Conservation (phyloP, 2,113 vertebrate species). For the Pampusana beccarii region DNA sequence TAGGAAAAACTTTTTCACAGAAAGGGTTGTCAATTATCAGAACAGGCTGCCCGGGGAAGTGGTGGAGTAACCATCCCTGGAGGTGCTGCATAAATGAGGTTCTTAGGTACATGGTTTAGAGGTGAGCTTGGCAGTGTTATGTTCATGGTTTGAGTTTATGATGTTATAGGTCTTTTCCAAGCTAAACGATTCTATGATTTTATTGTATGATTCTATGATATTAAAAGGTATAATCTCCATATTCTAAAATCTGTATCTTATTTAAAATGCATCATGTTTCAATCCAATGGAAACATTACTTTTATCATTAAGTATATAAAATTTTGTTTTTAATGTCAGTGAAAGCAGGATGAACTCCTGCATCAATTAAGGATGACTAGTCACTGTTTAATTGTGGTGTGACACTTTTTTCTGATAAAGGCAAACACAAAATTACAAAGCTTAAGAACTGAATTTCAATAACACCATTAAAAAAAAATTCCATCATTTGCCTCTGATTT, state of each 20-base stretch:
- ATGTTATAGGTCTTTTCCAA: too few relatives aligned
- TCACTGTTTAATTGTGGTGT: not conserved
- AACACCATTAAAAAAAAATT: not conserved
- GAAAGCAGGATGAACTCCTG: not conserved
- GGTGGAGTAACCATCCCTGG: too few relatives aligned
- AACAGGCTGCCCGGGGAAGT: too few relatives aligned
- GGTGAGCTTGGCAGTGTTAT: too few relatives aligned
- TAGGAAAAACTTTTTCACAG: too few relatives aligned
- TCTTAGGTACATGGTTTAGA: too few relatives aligned
- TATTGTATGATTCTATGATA: not conserved
- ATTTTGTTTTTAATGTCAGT: not conserved
- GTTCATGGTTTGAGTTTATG: too few relatives aligned
- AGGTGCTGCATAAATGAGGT: too few relatives aligned
- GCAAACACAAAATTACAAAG: not conserved
- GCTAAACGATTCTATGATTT: too few relatives aligned
- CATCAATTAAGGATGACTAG: not conserved
- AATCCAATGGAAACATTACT: not conserved
- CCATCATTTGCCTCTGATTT: not conserved
- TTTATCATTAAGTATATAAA: not conserved
- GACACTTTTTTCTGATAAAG: not conserved
- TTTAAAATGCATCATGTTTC: not conserved
- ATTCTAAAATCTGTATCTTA: not conserved
- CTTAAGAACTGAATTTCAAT: slow-evolving; percentile 1
- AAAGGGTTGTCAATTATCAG: too few relatives aligned
- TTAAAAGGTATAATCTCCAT: not conserved